Conservation (phyloP, 2,888 invertebrate genomes). For the Geophilus truncorum region DNA sequence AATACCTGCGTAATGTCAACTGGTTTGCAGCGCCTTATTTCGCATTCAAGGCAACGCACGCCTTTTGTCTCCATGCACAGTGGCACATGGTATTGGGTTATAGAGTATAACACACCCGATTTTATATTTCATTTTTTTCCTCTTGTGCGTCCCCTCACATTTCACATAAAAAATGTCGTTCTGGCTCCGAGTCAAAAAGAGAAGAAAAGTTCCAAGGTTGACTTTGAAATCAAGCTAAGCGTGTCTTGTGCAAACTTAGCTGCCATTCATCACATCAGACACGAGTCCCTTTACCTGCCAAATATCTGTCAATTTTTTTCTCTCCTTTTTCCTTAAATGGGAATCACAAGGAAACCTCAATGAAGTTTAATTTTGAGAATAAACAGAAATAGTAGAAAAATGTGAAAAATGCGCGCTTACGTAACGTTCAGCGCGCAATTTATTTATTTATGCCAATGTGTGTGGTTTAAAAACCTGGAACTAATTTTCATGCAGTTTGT, state of each 20-base stretch:
- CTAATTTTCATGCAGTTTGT: neutral
- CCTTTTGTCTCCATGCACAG: constrained; percentile 17
- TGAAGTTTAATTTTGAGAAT: neutral
- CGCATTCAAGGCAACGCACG: neutral
- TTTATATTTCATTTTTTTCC: constrained; percentile 5
- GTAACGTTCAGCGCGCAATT: no score
- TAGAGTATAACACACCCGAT: constrained; percentile 2
- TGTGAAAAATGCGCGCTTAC: no score
- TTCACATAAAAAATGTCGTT: constrained; percentile 21
- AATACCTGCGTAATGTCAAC: neutral
- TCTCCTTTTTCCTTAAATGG: neutral
- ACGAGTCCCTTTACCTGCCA: constrained; percentile 7
- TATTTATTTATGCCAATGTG: neutral
- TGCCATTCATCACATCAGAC: constrained; percentile 27
- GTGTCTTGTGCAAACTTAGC: constrained; percentile 24
- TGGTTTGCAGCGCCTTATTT: neutral
- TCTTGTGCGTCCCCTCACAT: neutral
- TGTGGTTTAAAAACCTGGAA: neutral
- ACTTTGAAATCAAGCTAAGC: constrained; percentile 21
- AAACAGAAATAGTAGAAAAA: neutral
- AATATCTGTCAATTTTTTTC: constrained; percentile 21
- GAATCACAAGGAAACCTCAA: constrained; percentile 15
- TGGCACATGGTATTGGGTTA: constrained; percentile 11
- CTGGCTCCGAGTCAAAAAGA: constrained; percentile 17
- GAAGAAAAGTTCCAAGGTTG: constrained; percentile 18